Base-by-base conservation (phyloP, 2,797 vertebrate genomes). In the Halcyon smyrnensis region DNA sequence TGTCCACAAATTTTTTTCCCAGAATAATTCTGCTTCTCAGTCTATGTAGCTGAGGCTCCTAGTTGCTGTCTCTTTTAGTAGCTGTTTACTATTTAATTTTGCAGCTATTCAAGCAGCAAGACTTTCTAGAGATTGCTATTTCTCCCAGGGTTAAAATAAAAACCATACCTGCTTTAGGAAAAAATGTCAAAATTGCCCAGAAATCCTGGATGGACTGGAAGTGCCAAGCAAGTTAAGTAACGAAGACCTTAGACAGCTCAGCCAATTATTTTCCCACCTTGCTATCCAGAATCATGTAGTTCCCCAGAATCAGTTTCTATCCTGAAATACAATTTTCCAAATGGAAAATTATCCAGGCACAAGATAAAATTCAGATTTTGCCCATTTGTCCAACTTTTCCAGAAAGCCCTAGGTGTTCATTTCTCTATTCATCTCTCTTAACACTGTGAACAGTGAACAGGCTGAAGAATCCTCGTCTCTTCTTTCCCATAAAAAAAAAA, bases 111-210 rank as follows among this genome's bases (percentile, higher is more conserved):
- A 67, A 90, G 75, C 69, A 87, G 60, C 13, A 91, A 30, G 51
- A 57, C 48, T 84, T 92, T 41, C 41, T 48, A 67, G 12, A 92
- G 54, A 84, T 23, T 59, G 34, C 50, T 62, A 6, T 25, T 88
- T 76, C 39, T 86, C 37, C 23, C 50, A 79, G 69, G 41, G n/a
- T 81, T 84, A 94, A 93, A 93, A 88, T 74, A 90, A 94, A 87
- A 93, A 37, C 3, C 15, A 32, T 53, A 82, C 18, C 56, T 71
- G 27, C 57, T 62, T 87, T 59, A 73, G 37, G 9, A 75, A 77
- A 78, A 70, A 80, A 67, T 28, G 1, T 68, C 6, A 65, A 12
- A 51, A 76, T 76, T 69, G 11, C 37, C 28, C 56, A 87, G 43
- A 76, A 95, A 94, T 73, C 36, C 34, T 65, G 30, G 45, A 77